These are phyloP conservation scores for Gortyna flavago DNA, from an alignment of 2,888 invertebrate species.

Conservation along the genomic window DNA sequence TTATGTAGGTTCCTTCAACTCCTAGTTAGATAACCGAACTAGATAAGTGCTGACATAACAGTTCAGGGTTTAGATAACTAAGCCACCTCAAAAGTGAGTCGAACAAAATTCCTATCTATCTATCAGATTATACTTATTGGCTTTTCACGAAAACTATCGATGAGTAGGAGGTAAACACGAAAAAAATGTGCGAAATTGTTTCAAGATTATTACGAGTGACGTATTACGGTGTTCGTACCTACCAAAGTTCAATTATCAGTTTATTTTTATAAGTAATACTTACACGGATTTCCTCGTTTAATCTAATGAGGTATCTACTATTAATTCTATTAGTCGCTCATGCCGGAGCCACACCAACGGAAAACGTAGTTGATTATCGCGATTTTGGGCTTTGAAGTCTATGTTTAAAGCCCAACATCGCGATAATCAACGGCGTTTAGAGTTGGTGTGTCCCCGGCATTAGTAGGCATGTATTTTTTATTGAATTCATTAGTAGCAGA, in stretches of 20 bases:
- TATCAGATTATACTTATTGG: conserved; percentile 5
- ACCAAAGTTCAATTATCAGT: neutral
- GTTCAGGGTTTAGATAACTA: conserved; percentile 25
- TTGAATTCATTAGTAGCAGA: conserved; percentile 13
- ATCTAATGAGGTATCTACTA: conserved; percentile 26
- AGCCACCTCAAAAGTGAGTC: conserved; percentile 15
- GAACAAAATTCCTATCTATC: neutral
- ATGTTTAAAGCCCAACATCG: no score
- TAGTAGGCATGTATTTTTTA: neutral
- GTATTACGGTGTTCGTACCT: neutral
- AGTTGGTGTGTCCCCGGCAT: no score
- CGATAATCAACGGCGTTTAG: no score
- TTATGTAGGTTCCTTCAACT: neutral
- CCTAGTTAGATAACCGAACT: conserved; percentile 19
- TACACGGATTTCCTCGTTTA: conserved; percentile 18
- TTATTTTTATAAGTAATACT: neutral
- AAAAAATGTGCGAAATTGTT: neutral
- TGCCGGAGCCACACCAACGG: no score
- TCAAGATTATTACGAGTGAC: neutral
- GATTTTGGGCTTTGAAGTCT: no score
- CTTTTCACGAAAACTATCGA: conserved; percentile 19
- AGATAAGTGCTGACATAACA: conserved; percentile 25
- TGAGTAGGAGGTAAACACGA: conserved; percentile 13
- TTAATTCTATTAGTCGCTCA: conserved; percentile 11
- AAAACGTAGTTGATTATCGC: no score